phyloP scores from a whole-genome alignment of 2,888 invertebrate genomes.

The Limnephilus auricula region DNA sequence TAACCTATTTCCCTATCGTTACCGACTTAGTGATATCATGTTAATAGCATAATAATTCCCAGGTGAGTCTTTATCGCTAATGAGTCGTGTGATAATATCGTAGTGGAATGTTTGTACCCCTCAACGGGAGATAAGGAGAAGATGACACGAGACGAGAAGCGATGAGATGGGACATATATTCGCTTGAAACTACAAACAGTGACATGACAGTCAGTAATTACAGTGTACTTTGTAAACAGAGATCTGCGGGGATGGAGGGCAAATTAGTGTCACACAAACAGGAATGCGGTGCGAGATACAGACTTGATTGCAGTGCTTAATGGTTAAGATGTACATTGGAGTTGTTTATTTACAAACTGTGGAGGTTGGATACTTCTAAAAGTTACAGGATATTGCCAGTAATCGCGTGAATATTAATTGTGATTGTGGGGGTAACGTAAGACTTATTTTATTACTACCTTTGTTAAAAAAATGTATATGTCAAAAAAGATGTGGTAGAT shows the following conservation, averaged over 20 bases:
- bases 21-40: background rate
- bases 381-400: background rate
- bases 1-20: background rate
- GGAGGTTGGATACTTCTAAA: background rate
- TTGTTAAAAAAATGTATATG: no score
- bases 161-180: background rate
- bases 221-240: constrained; percentile 30
- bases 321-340: background rate
- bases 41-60: background rate
- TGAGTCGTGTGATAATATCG: constrained; percentile 7
- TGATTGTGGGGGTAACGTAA: background rate
- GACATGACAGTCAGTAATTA: constrained; percentile 20
- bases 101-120: constrained; percentile 11
- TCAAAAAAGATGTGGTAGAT: no score
- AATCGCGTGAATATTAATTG: no score
- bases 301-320: background rate
- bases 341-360: background rate
- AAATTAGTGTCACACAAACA: background rate
- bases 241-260: background rate
- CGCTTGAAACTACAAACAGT: background rate
- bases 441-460: no score
- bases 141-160: background rate
- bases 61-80: background rate
- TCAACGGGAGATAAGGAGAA: background rate
- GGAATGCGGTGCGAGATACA: background rate